Evolutionary conservation across 2,888 invertebrate genomes (phyloP).

Genomic region (Diaperis boleti): DNA sequence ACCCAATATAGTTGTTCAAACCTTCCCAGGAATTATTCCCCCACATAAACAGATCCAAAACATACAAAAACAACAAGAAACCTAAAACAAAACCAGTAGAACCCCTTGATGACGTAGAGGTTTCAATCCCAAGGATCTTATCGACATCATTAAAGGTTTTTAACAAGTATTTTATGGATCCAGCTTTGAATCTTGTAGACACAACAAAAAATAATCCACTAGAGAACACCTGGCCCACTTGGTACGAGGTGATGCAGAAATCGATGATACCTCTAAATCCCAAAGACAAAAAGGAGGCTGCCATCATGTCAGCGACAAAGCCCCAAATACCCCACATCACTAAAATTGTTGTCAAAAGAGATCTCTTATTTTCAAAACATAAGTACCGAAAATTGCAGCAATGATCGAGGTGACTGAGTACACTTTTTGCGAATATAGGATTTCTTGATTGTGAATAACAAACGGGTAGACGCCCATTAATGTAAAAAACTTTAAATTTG

Average conservation of each 20-base stretch:
- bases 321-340: constrained; percentile 4
- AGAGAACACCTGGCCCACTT: not conserved
- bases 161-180: not conserved
- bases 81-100: not conserved
- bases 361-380: not conserved
- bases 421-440: not conserved
- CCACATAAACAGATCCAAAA: constrained; percentile 25
- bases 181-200: not conserved
- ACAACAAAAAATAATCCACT: not conserved
- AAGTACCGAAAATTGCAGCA: not conserved
- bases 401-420: not conserved
- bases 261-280: constrained; percentile 6
- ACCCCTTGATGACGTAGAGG: not conserved
- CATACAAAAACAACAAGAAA: not conserved
- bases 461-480: not conserved
- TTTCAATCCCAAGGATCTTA: not conserved
- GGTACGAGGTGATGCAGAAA: constrained; percentile 2
- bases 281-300: not conserved
- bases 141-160: not conserved
- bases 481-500: not conserved
- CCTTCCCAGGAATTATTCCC: constrained; percentile 17
- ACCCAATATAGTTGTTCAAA: constrained; percentile 13
- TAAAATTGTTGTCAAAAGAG: not conserved
- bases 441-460: not conserved
- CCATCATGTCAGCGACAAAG: constrained; percentile 5